Base-by-base conservation (phyloP, 2,113 vertebrate species). In the Pachypanchax playfairii region DNA sequence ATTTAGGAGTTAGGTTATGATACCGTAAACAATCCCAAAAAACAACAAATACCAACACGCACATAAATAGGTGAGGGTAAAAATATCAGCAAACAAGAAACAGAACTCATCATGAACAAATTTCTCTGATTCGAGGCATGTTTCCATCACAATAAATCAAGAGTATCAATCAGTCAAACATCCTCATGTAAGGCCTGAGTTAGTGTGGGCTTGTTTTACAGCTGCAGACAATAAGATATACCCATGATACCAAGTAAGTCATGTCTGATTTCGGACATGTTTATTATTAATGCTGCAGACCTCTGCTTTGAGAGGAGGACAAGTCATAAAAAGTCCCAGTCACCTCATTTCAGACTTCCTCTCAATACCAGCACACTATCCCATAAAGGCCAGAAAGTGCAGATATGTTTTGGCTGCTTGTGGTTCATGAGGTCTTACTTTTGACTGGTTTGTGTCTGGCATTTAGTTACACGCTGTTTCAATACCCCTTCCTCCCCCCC, bases 321-420 rank as follows among this genome's bases (percentile, higher is more conserved):
- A 49, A 75, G 75, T 62, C 63, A 59, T 65, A 43, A 67, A 77
- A 74, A 51, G 35, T 73, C 56, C 64, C 59, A 55, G 62, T 52
- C 57, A 85, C 82, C 57, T 73, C 77, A 66, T 82, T 79, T 79
- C 47, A 82, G 49, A 68, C 78, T 76, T 77, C 70, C 72, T 54
- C 64, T 79, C 77, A 69, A 76, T 4, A 63, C 69, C 54, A 52
- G 46, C 24, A 52, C 5, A 12, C 46, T 73, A 51, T 85, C 62
- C 76, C 83, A 81, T 61, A 69, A 66, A 17, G 53, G 65, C 54
- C 66, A 28, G 65, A 70, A 70, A 28, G 52, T 75, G 59, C 28
- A 7, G 39, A 69, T 76, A 60, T 70, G 62, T 78, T 76, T 56
- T n/a, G n/a, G n/a, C n/a, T n/a, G n/a, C n/a, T n/a, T n/a, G 36